Evolutionary conservation across 2,888 invertebrate genomes (phyloP).

Genomic region (Criorhina ranunculi): DNA sequence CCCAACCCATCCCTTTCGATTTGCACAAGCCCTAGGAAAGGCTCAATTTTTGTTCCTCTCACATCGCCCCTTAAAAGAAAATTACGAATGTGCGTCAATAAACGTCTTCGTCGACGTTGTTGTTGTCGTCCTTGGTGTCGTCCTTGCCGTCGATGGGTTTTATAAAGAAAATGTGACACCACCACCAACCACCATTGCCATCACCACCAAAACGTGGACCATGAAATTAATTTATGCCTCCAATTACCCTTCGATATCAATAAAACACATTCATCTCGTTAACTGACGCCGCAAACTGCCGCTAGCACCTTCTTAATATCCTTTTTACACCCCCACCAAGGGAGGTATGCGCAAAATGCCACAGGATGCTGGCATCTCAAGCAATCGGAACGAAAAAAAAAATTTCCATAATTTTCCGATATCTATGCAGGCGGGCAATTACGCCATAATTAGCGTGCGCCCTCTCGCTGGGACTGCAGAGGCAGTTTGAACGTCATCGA

Average conservation of each 20-base stretch:
- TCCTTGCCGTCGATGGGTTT: slow-evolving; percentile 34
- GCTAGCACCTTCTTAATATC: slow-evolving; percentile 76
- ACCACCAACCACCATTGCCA: slow-evolving; percentile 5
- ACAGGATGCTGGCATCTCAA: slow-evolving; percentile 59
- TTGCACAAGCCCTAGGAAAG: neutral
- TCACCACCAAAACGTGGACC: slow-evolving; percentile 78
- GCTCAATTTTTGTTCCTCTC: slow-evolving; percentile 30
- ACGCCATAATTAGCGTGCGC: slow-evolving; percentile 83
- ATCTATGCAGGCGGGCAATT: slow-evolving; percentile 84
- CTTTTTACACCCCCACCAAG: slow-evolving; percentile 64
- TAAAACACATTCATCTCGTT: slow-evolving; percentile 84
- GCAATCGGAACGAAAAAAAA: slow-evolving; percentile 61
- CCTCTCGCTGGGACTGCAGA: slow-evolving; percentile 65
- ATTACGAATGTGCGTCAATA: slow-evolving; percentile 69
- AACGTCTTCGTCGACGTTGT: slow-evolving; percentile 58
- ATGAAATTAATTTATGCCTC: slow-evolving; percentile 85
- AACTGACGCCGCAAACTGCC: slow-evolving; percentile 76
- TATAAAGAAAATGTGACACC: neutral
- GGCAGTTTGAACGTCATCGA: slow-evolving; percentile 77
- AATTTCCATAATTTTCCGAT: slow-evolving; percentile 85
- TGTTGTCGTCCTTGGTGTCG: slow-evolving; percentile 41
- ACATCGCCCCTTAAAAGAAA: slow-evolving; percentile 27
- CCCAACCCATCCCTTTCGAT: neutral
- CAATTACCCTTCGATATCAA: slow-evolving; percentile 84
- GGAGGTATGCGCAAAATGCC: slow-evolving; percentile 27